phyloP scores from a whole-genome alignment of 2,113 vertebrate species.

The Pheucticus melanocephalus region DNA sequence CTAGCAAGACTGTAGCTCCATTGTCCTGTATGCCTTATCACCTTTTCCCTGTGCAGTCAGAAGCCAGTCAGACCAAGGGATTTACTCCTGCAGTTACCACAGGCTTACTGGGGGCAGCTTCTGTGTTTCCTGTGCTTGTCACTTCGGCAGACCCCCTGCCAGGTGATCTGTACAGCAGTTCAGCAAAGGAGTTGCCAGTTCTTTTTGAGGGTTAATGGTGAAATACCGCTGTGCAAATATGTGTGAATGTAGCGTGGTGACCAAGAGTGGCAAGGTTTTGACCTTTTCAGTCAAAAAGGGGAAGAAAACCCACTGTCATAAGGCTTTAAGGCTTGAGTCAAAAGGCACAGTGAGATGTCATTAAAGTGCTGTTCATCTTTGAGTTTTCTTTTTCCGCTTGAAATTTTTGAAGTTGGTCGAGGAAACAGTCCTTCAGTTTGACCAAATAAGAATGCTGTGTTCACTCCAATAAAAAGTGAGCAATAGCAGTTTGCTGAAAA shows the following conservation, averaged over 20 bases:
- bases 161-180: background rate
- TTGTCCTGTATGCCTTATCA: background rate
- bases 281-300: background rate
- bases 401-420: background rate
- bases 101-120: background rate
- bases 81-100: background rate
- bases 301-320: rapidly evolving
- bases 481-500: background rate
- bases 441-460: background rate
- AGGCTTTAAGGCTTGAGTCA: background rate
- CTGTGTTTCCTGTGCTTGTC: background rate
- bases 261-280: background rate
- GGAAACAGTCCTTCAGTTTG: background rate
- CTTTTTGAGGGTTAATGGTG: background rate
- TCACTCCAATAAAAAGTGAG: background rate
- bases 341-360: background rate
- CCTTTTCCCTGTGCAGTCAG: background rate
- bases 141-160: background rate
- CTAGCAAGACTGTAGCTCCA: rapidly evolving
- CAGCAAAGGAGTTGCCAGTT: background rate
- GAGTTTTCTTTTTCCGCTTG: background rate
- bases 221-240: background rate
- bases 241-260: background rate
- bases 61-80: background rate
- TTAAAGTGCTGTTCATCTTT: background rate